These are phyloP conservation scores for Volucella inflata DNA, from an alignment of 2,888 invertebrate genomes.

Conservation along the genomic window DNA sequence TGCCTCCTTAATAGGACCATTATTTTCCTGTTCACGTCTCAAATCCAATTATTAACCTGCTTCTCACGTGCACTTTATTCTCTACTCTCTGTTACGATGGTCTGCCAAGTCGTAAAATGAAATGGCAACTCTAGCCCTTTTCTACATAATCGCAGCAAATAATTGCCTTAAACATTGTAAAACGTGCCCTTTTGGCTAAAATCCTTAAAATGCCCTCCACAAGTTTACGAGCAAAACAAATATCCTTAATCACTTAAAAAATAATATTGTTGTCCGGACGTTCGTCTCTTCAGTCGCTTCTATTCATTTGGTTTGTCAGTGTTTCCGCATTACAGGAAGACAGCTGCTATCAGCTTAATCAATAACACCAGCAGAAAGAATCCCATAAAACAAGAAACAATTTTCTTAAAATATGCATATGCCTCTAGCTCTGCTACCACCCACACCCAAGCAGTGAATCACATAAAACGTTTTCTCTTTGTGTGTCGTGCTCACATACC, in stretches of 20 bases:
- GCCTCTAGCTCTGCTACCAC: slow-evolving; percentile 27
- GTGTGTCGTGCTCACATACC: not conserved
- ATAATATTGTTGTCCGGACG: slow-evolving; percentile 22
- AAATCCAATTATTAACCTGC: slow-evolving; percentile 32
- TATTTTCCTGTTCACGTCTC: slow-evolving; percentile 1
- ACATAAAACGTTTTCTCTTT: slow-evolving; percentile 35
- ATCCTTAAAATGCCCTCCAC: slow-evolving; percentile 30
- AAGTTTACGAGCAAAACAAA: slow-evolving; percentile 53
- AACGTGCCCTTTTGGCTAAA: slow-evolving; percentile 45
- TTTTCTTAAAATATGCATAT: slow-evolving; percentile 60
- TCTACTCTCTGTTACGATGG: too few relatives aligned
- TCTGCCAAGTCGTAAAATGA: slow-evolving; percentile 4
- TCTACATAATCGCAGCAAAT: slow-evolving; percentile 11
- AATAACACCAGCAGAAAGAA: not conserved
- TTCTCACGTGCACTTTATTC: slow-evolving; percentile 13
- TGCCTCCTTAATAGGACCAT: not conserved
- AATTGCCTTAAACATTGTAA: slow-evolving; percentile 47
- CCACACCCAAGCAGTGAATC: slow-evolving; percentile 29
- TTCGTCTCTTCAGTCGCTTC: not conserved
- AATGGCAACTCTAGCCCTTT: not conserved
- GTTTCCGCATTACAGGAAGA: not conserved
- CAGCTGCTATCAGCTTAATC: not conserved
- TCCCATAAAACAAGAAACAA: slow-evolving; percentile 59
- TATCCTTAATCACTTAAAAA: slow-evolving; percentile 48
- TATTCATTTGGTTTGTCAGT: not conserved